Evolutionary conservation across 2,113 vertebrate species (phyloP).

Genomic region (Narcine bancroftii): DNA sequence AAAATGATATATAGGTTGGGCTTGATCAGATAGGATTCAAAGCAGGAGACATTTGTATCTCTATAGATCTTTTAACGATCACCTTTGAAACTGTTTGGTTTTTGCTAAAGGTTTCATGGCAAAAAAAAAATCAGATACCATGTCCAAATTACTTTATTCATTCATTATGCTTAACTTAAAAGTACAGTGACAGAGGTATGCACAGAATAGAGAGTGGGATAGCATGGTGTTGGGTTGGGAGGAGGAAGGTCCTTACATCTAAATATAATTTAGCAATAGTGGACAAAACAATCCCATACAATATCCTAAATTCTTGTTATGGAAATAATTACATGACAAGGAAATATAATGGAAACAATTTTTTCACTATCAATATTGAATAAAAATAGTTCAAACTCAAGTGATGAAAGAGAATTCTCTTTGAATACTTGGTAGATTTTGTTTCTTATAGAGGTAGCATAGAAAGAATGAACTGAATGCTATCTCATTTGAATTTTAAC

Average conservation of each 20-base stretch:
- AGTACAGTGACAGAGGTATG: not conserved
- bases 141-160: not conserved
- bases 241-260: too few species aligned
- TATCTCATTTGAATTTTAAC: not conserved
- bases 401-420: not conserved
- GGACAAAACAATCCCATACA: not conserved
- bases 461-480: not conserved
- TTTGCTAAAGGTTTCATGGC: not conserved
- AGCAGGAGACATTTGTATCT: not conserved
- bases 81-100: not conserved
- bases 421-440: not conserved
- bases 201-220: too few species aligned
- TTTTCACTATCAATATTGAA: not conserved
- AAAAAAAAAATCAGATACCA: not conserved
- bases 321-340: not conserved
- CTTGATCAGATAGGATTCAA: not conserved
- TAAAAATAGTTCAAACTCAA: not conserved
- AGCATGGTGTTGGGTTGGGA: not conserved
- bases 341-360: too few species aligned
- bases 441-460: not conserved
- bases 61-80: not conserved
- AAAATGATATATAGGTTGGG: not conserved
- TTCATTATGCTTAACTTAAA: not conserved
- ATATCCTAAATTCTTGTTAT: not conserved
- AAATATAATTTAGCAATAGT: not conserved